Evolutionary conservation across 2,888 invertebrate species (phyloP), one percentile per base, ranked within the genome.

Genomic region (Drosophila tanythrix): DNA sequence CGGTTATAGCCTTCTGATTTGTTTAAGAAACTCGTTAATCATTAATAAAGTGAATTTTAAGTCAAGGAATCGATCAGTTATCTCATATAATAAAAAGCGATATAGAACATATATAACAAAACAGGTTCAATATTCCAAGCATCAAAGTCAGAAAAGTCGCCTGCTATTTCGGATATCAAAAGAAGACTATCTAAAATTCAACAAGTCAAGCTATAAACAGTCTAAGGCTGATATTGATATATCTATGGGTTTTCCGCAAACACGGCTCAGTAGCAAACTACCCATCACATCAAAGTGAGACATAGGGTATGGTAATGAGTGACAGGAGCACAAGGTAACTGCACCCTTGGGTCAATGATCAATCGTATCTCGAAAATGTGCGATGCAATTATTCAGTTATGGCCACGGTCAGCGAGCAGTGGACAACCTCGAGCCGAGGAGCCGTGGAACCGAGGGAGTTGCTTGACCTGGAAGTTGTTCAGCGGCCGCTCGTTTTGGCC

Each of bases 321-420:
- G 58, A 77, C 74, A 83, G 67, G 79, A 74, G 65, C 60, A 51
- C 70, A 87, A 87, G 87, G 87, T 87, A 86, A 87, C 67, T 88
- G 87, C 88, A 86, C 87, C 77, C 81, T 73, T 78, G 81, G 88
- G 87, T 87, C 87, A 88, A 82, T 82, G 88, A 76, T 77, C 46
- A 46, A 81, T 85, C 67, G 58, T 50, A 46, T 25, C 46, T 15
- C 25, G 25, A 65, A 64, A 62, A 38, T 31, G 53, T 63, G 65
- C 61, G 60, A 53, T 55, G 64, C 61, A 60, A 71, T 58, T 77
- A 58, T 50, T 70, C 70, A 71, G 63, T 79, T 62, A 62, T 68
- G 66, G 68, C 66, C 64, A 36, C 43, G 57, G 57, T 43, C 43
- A 57, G 43, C 57, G 31, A 11, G 15, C n/a, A n/a, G 56, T 15